These are phyloP conservation scores for Onychostoma macrolepis DNA, from an alignment of 2,113 vertebrate species.

Conservation along the genomic window DNA sequence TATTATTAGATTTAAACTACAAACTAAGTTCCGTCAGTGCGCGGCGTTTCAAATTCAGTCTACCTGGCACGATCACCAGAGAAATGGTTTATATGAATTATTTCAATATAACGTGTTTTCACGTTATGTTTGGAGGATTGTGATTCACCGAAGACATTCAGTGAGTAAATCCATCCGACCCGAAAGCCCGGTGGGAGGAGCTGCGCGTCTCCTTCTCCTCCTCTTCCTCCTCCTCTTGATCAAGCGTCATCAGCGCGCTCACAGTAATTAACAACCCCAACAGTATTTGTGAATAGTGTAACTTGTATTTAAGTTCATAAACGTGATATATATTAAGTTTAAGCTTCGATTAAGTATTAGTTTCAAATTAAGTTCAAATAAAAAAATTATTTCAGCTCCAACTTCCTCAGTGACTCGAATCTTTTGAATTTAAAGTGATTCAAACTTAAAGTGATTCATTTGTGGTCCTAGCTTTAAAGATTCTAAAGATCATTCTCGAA, in stretches of 20 bases:
- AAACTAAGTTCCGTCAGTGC: background rate
- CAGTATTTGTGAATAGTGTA: background rate
- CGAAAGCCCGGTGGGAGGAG: constrained; percentile 65
- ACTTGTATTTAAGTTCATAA: background rate
- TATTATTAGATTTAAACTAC: background rate
- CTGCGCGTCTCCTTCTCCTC: background rate
- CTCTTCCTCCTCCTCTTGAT: constrained; percentile 11
- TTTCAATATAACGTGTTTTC: background rate
- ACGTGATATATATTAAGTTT: background rate
- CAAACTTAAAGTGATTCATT: background rate
- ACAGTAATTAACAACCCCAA: background rate
- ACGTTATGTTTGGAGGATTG: background rate
- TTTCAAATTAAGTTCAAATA: background rate
- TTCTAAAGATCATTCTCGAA: too few relatives aligned
- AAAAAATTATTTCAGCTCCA: background rate
- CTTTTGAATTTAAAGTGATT: background rate
- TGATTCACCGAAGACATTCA: constrained; percentile 16
- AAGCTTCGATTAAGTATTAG: background rate
- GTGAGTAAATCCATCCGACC: constrained; percentile 55
- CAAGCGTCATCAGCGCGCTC: background rate
- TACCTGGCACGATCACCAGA: background rate
- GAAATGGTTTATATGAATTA: background rate
- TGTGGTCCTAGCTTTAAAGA: background rate
- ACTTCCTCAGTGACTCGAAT: background rate
- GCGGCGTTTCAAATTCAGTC: background rate